Base-by-base conservation (phyloP, 2,888 invertebrate genomes). In the Agrotis segetum region DNA sequence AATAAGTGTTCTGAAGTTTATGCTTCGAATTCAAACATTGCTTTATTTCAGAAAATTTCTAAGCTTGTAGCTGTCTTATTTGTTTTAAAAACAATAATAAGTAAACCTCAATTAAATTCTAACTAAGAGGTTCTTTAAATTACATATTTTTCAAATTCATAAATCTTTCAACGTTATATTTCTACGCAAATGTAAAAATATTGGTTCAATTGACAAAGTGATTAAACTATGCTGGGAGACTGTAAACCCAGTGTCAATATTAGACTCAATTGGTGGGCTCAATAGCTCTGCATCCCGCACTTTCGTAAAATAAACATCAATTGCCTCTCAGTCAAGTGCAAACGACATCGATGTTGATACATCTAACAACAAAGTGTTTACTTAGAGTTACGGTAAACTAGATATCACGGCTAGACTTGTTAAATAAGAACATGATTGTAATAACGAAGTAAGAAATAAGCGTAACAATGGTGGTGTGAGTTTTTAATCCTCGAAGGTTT, bases 231-330 rank as follows among this genome's bases (percentile, higher is more conserved):
- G 34, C 17, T 58, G 47, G 13, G 24, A 74, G 11, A 67, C 58
- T 52, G 44, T 64, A 50, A 64, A 13, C 50, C 21, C 24, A 53
- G 17, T 60, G 47, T 24, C 24, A 76, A 76, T 72, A 61, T 77
- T 71, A 56, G 60, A 56, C 19, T 66, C 50, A 71, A 78, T 61
- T 71, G 72, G 40, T 65, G 50, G 46, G 65, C 53, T 71, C 40
- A 61, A 76, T 71, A 24, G 29, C 59, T 71, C 14, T 34, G 17
- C 29, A 62, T 24, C 52, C 40, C 76, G 44, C 67, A 67, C 49
- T 72, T 67, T 62, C 46, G 46, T 53, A 50, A 50, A 63, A 74
- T 40, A 47, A 72, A 78, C 55, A 72, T 21, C 47, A 46, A 64
- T 65, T 34, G 52, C n/a, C 73, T 63, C 40, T 52, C 59, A 53